phyloP scores from a whole-genome alignment of 2,797 vertebrate genomes.

The Gallirallus australis region DNA sequence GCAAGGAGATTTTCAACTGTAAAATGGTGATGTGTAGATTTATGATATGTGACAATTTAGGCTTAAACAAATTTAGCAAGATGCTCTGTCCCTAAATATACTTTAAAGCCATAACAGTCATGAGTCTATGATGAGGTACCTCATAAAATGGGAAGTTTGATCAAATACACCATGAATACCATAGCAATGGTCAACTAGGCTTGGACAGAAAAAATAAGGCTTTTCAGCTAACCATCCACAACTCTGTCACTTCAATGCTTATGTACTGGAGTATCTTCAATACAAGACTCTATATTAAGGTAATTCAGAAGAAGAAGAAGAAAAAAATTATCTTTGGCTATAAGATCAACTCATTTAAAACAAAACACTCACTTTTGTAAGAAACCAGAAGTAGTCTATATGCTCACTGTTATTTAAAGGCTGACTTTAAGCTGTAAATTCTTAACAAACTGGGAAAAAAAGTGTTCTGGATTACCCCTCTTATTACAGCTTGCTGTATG shows the following conservation, averaged over 20 bases:
- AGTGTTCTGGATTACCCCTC: neutral
- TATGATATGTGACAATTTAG: conserved; percentile 66
- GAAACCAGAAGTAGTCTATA: neutral
- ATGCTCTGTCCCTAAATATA: conserved; percentile 55
- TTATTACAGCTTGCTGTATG: neutral
- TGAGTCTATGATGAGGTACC: neutral
- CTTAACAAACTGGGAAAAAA: neutral
- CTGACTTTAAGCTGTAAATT: neutral
- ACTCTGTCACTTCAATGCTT: neutral
- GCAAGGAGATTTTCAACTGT: conserved; percentile 1
- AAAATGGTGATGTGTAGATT: conserved; percentile 54
- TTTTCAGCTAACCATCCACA: neutral
- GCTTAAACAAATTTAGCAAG: conserved; percentile 40
- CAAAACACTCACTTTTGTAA: neutral
- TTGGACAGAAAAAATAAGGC: neutral
- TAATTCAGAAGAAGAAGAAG: neutral
- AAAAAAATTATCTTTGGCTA: neutral
- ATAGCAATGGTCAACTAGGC: neutral
- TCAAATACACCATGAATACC: neutral
- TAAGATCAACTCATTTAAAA: neutral
- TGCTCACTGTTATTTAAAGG: neutral
- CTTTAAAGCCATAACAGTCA: conserved; percentile 22
- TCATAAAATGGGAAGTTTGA: conserved; percentile 32
- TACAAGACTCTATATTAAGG: neutral
- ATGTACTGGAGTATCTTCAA: neutral